Base-by-base conservation (phyloP, 1,140 invertebrate genomes). In the Pogonognathellus flavescens region DNA sequence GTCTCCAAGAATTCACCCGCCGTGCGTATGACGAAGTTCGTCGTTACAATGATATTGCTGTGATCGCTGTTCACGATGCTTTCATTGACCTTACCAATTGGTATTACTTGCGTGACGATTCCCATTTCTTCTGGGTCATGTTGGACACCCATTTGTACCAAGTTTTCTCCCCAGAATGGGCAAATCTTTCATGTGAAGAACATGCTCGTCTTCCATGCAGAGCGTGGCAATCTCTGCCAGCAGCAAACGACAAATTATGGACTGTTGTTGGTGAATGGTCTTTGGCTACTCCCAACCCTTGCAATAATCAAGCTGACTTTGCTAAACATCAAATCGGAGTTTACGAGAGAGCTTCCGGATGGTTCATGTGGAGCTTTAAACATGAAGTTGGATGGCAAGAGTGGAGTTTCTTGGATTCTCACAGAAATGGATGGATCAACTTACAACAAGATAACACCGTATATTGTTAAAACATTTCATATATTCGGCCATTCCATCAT, bases 91-190 rank as follows among this genome's bases (percentile, higher is more conserved):
- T 49, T 13, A 70, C 16, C 20, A 87, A 88, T 53, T 88, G 88
- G 88, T 88, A 87, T 83, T 88, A 87, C 31, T 82, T 88, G n/a
- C 55, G 88, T n/a, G 88, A 88, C 6, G 88, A 88, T 60, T 20
- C 82, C 25, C 84, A 86, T 59, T 88, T 87, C 83, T 85, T 16
- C 14, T 87, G 86, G 86, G 55, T 88, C 13, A 88, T 88, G 86
- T 53, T 88, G 18, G 88, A 88, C 57, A 82, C 60, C 11, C 88
- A 88, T 83, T 76, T 86, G n/a, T 88, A 88, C 62, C 88, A 88
- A 72, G 84, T 87, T 3, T 86, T 85, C 57, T 22, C 22, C 4
- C 41, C n/a, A 18, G 82, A 84, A 10, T 87, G 86, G 86, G 22
- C 13, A 1, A 25, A 84, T 14, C 52, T 81, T 13, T 55, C 86